phyloP scores from a whole-genome alignment of 2,797 vertebrate species.

The Lutjanus argentimaculatus region DNA sequence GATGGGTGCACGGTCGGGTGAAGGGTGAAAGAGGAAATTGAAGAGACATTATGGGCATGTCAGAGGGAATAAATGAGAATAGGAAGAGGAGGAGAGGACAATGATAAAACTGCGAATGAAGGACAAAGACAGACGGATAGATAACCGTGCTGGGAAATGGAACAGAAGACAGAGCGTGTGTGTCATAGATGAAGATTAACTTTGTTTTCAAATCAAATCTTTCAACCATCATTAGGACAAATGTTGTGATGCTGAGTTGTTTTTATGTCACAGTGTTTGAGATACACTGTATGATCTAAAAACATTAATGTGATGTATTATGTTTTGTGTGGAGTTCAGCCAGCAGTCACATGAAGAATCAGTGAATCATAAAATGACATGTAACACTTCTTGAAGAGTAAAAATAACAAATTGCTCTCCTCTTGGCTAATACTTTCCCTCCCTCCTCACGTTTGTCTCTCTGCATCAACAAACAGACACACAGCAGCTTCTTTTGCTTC shows the following conservation, averaged over 20 bases:
- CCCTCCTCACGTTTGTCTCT: neutral
- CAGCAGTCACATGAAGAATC: conserved; percentile 28
- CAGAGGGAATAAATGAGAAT: conserved; percentile 54
- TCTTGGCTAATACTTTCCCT: neutral
- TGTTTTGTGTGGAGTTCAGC: conserved; percentile 31
- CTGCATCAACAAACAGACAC: conserved; percentile 6
- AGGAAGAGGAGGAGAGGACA: conserved; percentile 40
- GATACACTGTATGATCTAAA: neutral
- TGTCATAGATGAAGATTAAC: conserved; percentile 6
- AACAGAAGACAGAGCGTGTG: neutral
- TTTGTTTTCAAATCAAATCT: conserved; percentile 39
- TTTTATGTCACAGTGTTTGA: conserved; percentile 25
- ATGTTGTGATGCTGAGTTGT: conserved; percentile 24
- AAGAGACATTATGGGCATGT: conserved; percentile 47
- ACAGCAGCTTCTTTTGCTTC: neutral
- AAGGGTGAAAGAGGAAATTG: conserved; percentile 63
- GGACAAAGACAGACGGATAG: conserved; percentile 45
- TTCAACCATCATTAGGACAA: conserved; percentile 29
- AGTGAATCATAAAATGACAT: conserved; percentile 38
- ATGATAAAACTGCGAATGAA: conserved; percentile 33
- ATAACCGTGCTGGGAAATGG: conserved; percentile 17
- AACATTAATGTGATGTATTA: conserved; percentile 50
- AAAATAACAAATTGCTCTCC: conserved; percentile 33
- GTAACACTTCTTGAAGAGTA: conserved; percentile 15
- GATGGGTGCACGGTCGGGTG: conserved; percentile 53